phyloP scores from a whole-genome alignment of 2,797 vertebrate species.

The Podargus strigoides region DNA sequence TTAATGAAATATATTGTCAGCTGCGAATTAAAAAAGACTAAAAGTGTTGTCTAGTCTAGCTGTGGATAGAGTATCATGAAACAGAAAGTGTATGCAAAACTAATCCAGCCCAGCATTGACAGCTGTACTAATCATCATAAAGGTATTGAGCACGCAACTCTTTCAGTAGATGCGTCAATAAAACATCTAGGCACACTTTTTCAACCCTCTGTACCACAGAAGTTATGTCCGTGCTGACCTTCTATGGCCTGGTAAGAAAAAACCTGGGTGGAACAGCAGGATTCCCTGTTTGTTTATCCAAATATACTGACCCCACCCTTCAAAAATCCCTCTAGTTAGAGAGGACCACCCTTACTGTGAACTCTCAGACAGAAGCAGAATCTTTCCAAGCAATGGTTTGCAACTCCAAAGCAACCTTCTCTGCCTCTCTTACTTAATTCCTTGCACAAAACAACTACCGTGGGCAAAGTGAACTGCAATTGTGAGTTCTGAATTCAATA shows the following conservation, averaged over 20 bases:
- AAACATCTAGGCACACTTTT: not conserved
- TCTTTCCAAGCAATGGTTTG: not conserved
- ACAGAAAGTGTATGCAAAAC: not conserved
- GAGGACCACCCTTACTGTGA: rapidly evolving
- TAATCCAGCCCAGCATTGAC: not conserved
- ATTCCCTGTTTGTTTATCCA: not conserved
- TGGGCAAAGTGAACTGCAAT: not conserved
- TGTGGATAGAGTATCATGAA: not conserved
- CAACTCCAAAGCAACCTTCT: not conserved
- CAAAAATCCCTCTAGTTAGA: not conserved
- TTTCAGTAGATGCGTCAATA: not conserved
- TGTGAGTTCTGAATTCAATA: not conserved
- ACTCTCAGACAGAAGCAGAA: not conserved
- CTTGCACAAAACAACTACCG: not conserved
- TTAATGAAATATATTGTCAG: conserved; percentile 32
- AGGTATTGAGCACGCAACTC: not conserved
- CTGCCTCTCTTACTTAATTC: not conserved
- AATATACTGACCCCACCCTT: not conserved
- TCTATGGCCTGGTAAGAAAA: not conserved
- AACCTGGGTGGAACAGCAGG: not conserved
- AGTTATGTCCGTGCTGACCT: not conserved
- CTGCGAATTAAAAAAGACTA: conserved; percentile 43
- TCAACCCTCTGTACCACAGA: not conserved
- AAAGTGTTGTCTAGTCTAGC: not conserved
- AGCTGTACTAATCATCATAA: not conserved